phyloP scores from a whole-genome alignment of 35 echinoderm and acorn worm genomes.

The Heliocidaris erythrogramma region DNA sequence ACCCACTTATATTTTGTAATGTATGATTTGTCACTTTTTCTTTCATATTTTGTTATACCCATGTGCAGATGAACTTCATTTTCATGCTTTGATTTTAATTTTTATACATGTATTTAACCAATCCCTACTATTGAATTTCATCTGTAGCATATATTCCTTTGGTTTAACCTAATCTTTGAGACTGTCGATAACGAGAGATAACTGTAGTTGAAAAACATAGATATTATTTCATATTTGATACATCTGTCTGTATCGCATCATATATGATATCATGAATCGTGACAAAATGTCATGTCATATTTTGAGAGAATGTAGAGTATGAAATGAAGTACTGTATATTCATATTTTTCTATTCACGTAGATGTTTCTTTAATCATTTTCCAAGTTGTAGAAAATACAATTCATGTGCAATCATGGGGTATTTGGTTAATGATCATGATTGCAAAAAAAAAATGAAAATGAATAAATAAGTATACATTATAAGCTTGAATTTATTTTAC shows the following conservation, averaged over 20 bases:
- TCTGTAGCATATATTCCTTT: too few species aligned
- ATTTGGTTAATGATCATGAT: not conserved
- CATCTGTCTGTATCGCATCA: not conserved
- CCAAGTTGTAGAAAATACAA: not conserved
- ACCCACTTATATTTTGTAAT: too few species aligned
- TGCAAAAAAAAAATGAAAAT: not conserved
- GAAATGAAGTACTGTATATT: not conserved
- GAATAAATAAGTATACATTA: not conserved
- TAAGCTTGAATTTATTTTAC: not conserved
- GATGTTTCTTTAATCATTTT: not conserved
- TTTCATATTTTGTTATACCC: too few species aligned
- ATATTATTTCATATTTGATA: not conserved
- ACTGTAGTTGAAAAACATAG: too few species aligned
- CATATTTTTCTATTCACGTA: not conserved
- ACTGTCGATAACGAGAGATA: too few species aligned
- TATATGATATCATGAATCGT: not conserved
- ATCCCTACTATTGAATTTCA: too few species aligned
- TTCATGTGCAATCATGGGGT: not conserved
- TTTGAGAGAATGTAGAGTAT: not conserved
- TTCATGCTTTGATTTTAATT: too few species aligned
- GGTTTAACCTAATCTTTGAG: too few species aligned
- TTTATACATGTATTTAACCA: too few species aligned
- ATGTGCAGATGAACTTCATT: too few species aligned
- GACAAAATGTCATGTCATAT: not conserved
- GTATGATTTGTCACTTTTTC: too few species aligned